Conservation (phyloP, 2,888 invertebrate species). For the Mesorhabditis sp. region DNA sequence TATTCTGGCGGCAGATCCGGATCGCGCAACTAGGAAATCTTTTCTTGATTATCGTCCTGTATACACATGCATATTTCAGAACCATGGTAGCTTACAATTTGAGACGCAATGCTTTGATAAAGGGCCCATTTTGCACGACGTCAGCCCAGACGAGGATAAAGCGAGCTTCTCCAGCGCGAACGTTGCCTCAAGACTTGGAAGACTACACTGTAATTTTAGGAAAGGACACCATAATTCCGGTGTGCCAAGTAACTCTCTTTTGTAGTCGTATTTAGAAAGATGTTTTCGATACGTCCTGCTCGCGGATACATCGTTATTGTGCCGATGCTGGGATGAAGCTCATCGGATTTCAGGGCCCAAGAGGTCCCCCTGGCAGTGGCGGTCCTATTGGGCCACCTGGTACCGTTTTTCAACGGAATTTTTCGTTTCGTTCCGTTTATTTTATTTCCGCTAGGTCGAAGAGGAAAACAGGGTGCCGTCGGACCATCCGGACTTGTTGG, state of each 20-base stretch:
- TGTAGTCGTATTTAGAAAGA: constrained; percentile 29
- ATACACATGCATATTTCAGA: constrained; percentile 21
- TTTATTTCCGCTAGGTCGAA: constrained; percentile 20
- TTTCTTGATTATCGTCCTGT: constrained; percentile 16
- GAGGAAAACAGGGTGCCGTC: constrained; percentile 40
- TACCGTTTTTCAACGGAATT: background rate
- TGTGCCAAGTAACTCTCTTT: constrained; percentile 13
- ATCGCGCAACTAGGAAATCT: constrained; percentile 24
- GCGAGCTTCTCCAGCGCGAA: constrained; percentile 11
- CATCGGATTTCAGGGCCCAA: constrained; percentile 42
- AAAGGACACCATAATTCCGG: constrained; percentile 55
- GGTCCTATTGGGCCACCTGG: constrained; percentile 45
- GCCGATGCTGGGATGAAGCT: constrained; percentile 46
- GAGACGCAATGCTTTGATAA: background rate
- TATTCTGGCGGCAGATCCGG: background rate
- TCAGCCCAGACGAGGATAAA: background rate
- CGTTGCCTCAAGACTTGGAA: constrained; percentile 39
- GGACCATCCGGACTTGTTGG: constrained; percentile 44
- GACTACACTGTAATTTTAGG: constrained; percentile 54
- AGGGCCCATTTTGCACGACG: background rate
- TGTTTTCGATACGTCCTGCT: constrained; percentile 51
- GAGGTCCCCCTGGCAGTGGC: background rate
- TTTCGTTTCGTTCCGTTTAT: background rate
- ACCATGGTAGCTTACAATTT: constrained; percentile 13
- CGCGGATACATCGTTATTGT: constrained; percentile 52